Base-by-base conservation (phyloP, 2,113 vertebrate genomes). In the Jaculus jaculus region DNA sequence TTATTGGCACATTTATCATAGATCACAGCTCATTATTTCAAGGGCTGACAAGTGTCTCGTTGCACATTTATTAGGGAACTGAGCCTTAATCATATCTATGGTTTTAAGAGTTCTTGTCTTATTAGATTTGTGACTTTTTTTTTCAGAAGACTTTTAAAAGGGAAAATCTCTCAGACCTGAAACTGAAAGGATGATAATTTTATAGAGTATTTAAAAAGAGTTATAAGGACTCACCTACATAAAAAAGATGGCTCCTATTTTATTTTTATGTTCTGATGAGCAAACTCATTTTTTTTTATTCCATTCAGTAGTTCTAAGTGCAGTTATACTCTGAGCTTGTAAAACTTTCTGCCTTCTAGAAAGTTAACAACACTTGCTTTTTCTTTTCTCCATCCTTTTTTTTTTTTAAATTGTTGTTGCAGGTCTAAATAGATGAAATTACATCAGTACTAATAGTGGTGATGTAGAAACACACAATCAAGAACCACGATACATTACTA, bases 161-260 rank as follows among this genome's bases (percentile, higher is more conserved):
- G 73, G 79, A 95, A 92, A 69, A 87, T 91, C 93, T 74, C 47
- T 26, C 73, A 26, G 72, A 93, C 92, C 85, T 92, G 42, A 34
- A 93, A 60, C 91, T 95, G 95, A 97, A 97, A 95, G 74, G 63
- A 95, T 78, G 34, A 92, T 96, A 34, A 63, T 91, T 98, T 97
- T 92, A 98, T 93, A 78, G 87, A 96, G 93, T 93, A 92, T 93
- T 97, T 92, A 97, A 97, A 94, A 96, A 96, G 96, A 97, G 85
- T 96, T 97, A 96, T 96, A 95, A 93, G 93, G 88, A 94, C 32
- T 95, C 83, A 95, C 94, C 85, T 90, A 92, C 85, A 94, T 96
- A 93, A 96, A 97, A 96, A 96, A 91, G 90, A 94, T 93, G 92
- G 39, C 63, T 93, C 42, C 39, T 78, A 12, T 42, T 87, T 97